Evolutionary conservation across 2,797 vertebrate genomes (phyloP), one percentile per base, ranked within the genome.

Genomic region (Otus scops): DNA sequence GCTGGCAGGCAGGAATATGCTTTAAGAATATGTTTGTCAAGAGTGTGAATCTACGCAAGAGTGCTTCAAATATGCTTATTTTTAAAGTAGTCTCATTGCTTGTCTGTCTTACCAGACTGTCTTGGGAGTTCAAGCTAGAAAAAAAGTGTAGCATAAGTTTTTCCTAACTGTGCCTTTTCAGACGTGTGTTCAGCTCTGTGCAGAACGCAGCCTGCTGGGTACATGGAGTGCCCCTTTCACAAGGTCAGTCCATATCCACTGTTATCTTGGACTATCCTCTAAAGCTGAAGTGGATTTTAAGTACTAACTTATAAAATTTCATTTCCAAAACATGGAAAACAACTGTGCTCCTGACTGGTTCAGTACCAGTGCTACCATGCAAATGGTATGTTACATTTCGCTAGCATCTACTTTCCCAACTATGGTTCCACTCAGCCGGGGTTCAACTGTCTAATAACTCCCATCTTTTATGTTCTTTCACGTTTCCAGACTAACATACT

Each of bases 171-270:
- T 43, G 48, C 27, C 67, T 53, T 89, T 71, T 57, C 34, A 75
- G 47, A 10, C 0, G 2, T 6, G 14, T 6, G 20, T 7, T 54
- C 59, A 73, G 71, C 5, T 38, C 54, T 47, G 47, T 3, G 15
- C 26, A 19, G 19, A 50, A 43, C 39, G 23, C 71, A 36, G 47
- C 24, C 41, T 60, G 47, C 41, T 56, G 48, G 8, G 28, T 41
- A 50, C 48, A 57, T 0, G 0, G 5, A 59, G 11, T 1, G 21
- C 20, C 50, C n/a, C 63, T 69, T 74, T 19, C 38, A 51, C 32
- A 27, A 30, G n/a, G 15, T 17, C 86, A 67, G 54, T n/a, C 38
- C 34, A 9, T 7, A 56, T 26, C 53, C 39, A 22, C 26, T 30
- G 17, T 10, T 50, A 22, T 14, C 3, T 1, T 32, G 43, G 39